Percentiles rank a stretch among this genome's conserved stretches.
phyloP scores from a whole-genome alignment of 2,797 vertebrate species.

The Cryptoblepharus egeriae region DNA sequence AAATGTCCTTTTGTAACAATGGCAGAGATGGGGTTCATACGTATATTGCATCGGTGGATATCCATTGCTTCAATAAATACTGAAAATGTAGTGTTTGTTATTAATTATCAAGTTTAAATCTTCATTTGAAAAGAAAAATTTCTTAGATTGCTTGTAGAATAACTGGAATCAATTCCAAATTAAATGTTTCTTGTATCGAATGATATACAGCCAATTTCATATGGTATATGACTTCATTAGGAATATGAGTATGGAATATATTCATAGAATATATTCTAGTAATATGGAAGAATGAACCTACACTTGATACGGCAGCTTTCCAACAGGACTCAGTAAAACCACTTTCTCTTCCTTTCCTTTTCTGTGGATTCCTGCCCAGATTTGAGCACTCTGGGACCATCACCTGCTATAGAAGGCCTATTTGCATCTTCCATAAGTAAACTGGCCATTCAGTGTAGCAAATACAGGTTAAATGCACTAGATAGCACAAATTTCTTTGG shows the following conservation, averaged over 20 bases:
- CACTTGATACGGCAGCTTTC: neutral
- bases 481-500: neutral
- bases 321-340: no score
- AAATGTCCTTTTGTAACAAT: constrained; percentile 70
- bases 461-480: neutral
- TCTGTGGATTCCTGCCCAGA: neutral
- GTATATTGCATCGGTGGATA: constrained; percentile 73
- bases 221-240: no score
- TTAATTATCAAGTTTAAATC: constrained; percentile 52
- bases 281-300: neutral
- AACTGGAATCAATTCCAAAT: constrained; percentile 18
- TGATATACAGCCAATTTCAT: no score
- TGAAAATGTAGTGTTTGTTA: constrained; percentile 73
- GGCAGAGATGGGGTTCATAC: constrained; percentile 69
- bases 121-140: constrained; percentile 19
- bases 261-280: no score
- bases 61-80: constrained; percentile 76
- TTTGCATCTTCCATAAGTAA: no score
- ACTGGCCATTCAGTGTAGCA: no score
- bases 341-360: neutral
- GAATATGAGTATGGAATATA: no score
- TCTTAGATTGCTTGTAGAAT: constrained; percentile 35
- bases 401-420: neutral
- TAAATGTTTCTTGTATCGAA: no score
- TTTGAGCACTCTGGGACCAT: neutral